Percentiles rank a stretch among this genome's conserved stretches.
Conservation (phyloP, 2,888 invertebrate species). For the Agapostemon virescens region DNA sequence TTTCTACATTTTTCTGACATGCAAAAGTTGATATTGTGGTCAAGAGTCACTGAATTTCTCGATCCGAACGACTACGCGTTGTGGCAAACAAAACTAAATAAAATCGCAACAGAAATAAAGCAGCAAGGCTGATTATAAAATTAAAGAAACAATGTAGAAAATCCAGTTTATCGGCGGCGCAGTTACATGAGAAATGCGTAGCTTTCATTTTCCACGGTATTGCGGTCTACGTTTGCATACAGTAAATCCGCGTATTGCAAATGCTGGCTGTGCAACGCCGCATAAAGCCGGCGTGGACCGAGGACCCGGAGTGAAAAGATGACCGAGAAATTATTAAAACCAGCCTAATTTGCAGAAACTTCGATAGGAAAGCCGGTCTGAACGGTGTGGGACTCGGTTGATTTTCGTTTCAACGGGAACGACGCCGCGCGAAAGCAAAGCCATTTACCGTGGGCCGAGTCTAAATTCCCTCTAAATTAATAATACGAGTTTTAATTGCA, state of each 20-base stretch:
- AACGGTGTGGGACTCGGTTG: slow-evolving; percentile 17
- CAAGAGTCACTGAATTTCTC: too few species aligned
- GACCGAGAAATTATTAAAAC: slow-evolving; percentile 39
- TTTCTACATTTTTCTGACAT: too few species aligned
- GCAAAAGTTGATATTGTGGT: too few species aligned
- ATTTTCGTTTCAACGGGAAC: slow-evolving; percentile 35
- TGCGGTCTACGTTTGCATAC: slow-evolving; percentile 43
- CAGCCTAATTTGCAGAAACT: slow-evolving; percentile 16
- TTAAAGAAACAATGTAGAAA: slow-evolving; percentile 9
- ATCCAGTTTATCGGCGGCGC: background rate
- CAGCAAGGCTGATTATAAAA: background rate
- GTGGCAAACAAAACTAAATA: background rate
- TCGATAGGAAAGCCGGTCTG: slow-evolving; percentile 14
- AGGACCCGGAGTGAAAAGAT: slow-evolving; percentile 5
- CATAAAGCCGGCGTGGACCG: background rate
- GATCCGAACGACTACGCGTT: too few species aligned
- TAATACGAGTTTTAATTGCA: slow-evolving; percentile 5
- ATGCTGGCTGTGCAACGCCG: slow-evolving; percentile 25
- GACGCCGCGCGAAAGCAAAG: background rate
- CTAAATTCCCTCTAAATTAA: slow-evolving; percentile 25
- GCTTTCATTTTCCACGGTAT: slow-evolving; percentile 17
- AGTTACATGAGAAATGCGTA: background rate
- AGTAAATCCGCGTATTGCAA: slow-evolving; percentile 50
- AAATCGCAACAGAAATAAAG: background rate
- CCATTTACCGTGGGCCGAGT: background rate